Evolutionary conservation across 2,113 vertebrate genomes (phyloP), one percentile per base, ranked within the genome.

Genomic region (Chrysochloris asiatica): DNA sequence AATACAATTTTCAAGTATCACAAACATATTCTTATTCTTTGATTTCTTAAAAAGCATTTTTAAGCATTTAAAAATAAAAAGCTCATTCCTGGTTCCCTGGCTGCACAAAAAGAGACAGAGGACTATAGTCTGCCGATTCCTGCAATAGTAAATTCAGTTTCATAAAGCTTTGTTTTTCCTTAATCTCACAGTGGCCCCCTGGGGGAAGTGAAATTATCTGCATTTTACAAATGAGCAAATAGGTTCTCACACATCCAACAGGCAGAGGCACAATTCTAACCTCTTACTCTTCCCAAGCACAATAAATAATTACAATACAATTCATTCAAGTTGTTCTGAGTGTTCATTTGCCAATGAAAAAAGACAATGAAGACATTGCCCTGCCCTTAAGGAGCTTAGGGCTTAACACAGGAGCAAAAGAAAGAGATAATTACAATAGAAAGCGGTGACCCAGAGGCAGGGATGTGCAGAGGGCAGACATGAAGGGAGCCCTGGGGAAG

Each of bases 201-300:
- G 1, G 26, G 7, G 8, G 56, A 2, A 1, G 14, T 3, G 24
- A 81, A 81, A 72, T 54, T 48, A 87, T 19, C 48, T 22, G 6
- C 10, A 71, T 47, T 84, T 95, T 92, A 88, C 17, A 95, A 90
- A 78, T 28, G 19, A 95, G 45, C n/a, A 75, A 93, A 86, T 0
- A 59, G 41, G 33, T 54, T 89, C 81, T 69, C 82, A 52, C 78
- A 76, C 41, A 79, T 83, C 36, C 24, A 79, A 73, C 30, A 43
- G 41, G 38, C 71, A 89, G 5, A 72, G 30, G 69, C 38, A 80
- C 43, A 45, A 83, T 54, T 48, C 69, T 78, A 82, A 92, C 4
- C 13, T 8, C 36, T 30, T 2, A 43, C 17, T 10, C n/a, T 84
- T 93, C 59, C 78, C n/a, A 94, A 88, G 72, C 26, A 85, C 28